Evolutionary conservation across 2,888 invertebrate genomes (phyloP).

Genomic region (Fabriciana adippe): DNA sequence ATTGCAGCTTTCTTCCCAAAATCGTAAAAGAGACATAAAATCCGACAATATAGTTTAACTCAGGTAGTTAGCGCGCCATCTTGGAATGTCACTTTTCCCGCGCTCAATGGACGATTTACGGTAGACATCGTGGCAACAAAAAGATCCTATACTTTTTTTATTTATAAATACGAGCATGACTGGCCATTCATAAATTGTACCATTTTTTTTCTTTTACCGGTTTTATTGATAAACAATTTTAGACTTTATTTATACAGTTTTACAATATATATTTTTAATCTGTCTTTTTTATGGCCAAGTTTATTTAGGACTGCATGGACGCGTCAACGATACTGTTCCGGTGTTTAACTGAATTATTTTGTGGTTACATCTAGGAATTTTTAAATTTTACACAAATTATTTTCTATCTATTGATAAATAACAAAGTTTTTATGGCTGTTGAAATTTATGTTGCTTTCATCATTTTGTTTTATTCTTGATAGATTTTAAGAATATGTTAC

Average conservation of each 20-base stretch:
- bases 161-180: conserved; percentile 54
- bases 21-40: conserved; percentile 42
- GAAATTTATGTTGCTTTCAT: no score
- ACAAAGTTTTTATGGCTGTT: not conserved
- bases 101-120: conserved; percentile 76
- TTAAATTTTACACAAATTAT: conserved; percentile 25
- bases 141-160: conserved; percentile 52
- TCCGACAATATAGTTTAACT: conserved; percentile 42
- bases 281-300: conserved; percentile 31
- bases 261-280: conserved; percentile 13
- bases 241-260: conserved; percentile 15
- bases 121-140: conserved; percentile 76
- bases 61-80: conserved; percentile 61
- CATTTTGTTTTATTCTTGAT: no score
- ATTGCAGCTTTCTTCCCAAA: conserved; percentile 35
- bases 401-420: conserved; percentile 6
- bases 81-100: conserved; percentile 56
- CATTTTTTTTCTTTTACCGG: conserved; percentile 29
- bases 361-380: conserved; percentile 25
- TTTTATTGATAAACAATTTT: conserved; percentile 11
- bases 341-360: conserved; percentile 40
- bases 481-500: no score
- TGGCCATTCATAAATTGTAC: conserved; percentile 66
- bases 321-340: conserved; percentile 43
- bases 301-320: conserved; percentile 46